phyloP scores from a whole-genome alignment of 2,888 invertebrate genomes.

The Drosophila hawaiiensis region DNA sequence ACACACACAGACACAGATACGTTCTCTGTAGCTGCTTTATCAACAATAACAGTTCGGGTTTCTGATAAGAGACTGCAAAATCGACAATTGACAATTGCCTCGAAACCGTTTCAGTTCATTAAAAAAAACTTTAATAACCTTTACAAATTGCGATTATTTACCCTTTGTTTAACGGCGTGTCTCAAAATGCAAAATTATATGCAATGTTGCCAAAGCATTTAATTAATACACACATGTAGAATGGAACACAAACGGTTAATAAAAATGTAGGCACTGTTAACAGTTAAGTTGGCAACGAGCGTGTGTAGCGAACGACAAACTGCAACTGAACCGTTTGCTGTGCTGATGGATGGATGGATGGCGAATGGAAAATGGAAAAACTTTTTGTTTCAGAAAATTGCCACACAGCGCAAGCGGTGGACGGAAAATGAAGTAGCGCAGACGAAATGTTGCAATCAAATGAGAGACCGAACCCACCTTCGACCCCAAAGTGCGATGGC shows the following conservation, averaged over 20 bases:
- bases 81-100: constrained; percentile 35
- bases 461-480: constrained; percentile 43
- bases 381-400: constrained; percentile 28
- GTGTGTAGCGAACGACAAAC: constrained; percentile 71
- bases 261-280: constrained; percentile 13
- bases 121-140: not conserved
- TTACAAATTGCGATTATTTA: constrained; percentile 21
- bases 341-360: constrained; percentile 11
- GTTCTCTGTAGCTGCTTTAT: constrained; percentile 37
- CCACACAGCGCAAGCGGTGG: constrained; percentile 40
- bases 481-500: constrained; percentile 62
- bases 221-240: constrained; percentile 20
- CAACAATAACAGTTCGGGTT: constrained; percentile 43
- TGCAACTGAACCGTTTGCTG: constrained; percentile 65
- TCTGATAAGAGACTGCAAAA: constrained; percentile 49
- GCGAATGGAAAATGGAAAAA: constrained; percentile 48
- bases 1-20: not conserved
- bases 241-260: constrained; percentile 25
- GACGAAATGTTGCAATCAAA: constrained; percentile 56
- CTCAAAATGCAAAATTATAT: constrained; percentile 4
- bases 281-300: constrained; percentile 34
- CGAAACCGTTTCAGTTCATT: constrained; percentile 8
- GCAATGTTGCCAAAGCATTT: constrained; percentile 19
- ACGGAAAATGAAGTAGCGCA: constrained; percentile 65
- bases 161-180: constrained; percentile 28